These are phyloP conservation scores for Rhincodon typus DNA, from an alignment of 2,797 vertebrate genomes.

Conservation along the genomic window DNA sequence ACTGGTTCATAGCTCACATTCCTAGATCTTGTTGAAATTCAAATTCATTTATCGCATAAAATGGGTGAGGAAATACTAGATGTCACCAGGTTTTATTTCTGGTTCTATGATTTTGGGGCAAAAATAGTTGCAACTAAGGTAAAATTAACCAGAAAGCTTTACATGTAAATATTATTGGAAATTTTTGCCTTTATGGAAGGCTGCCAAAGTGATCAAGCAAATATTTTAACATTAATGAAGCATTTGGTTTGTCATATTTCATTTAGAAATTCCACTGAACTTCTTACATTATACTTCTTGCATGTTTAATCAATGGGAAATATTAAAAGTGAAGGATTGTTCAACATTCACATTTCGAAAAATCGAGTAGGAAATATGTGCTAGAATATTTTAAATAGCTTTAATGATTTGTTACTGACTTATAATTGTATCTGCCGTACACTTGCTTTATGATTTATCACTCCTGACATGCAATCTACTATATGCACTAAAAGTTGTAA, in stretches of 20 bases:
- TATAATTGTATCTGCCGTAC: background rate
- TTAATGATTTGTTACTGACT: background rate
- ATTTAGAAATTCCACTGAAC: background rate
- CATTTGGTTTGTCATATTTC: background rate
- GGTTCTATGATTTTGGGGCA: background rate
- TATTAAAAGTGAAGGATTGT: background rate
- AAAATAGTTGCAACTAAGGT: background rate
- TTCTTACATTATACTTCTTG: background rate
- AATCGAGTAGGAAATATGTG: background rate
- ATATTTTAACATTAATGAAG: background rate
- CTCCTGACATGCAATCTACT: background rate
- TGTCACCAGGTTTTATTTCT: background rate
- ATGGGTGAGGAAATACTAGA: no score
- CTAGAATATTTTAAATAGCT: conserved; percentile 8
- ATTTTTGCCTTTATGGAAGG: background rate
- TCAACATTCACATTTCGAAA: conserved; percentile 7
- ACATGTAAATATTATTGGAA: background rate
- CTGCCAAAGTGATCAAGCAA: background rate
- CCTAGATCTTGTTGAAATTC: no score
- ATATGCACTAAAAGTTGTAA: background rate
- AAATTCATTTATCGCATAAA: no score
- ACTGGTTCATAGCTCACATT: no score
- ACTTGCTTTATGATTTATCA: conserved; percentile 15
- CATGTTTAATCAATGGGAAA: background rate
- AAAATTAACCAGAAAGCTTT: background rate